A percentile compares a stretch with the other conserved stretches of the same genome.
Conservation (phyloP, 2,888 invertebrate genomes). For the Cylindroiulus punctatus region DNA sequence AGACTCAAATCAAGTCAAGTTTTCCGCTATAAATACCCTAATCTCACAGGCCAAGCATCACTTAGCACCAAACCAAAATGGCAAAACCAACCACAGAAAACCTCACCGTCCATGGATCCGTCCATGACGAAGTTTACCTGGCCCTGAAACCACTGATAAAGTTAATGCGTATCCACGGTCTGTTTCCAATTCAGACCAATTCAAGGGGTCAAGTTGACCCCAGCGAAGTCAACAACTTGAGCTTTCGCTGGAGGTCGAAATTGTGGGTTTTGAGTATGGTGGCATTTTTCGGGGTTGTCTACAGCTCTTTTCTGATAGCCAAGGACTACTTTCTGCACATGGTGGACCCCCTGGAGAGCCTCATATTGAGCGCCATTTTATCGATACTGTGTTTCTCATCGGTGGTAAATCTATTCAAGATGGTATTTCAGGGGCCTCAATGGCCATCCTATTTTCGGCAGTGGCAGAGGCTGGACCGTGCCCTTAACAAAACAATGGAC, state of each 20-base stretch:
- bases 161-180: neutral
- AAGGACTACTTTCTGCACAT: neutral
- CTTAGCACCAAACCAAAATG: neutral
- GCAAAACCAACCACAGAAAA: neutral
- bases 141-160: neutral
- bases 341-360: neutral
- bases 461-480: neutral
- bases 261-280: neutral
- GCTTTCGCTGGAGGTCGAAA: neutral
- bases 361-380: neutral
- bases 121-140: neutral
- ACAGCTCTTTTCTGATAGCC: neutral
- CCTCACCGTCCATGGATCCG: neutral
- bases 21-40: neutral
- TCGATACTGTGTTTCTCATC: neutral
- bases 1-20: neutral
- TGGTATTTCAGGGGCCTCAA: neutral
- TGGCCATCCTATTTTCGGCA: neutral
- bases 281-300: neutral
- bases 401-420: neutral
- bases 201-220: too few relatives aligned
- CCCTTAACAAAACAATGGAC: neutral
- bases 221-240: neutral
- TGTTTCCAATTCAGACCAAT: neutral
- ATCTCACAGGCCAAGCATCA: neutral